Evolutionary conservation across 2,113 vertebrate species (phyloP), one percentile per base, ranked within the genome.

Genomic region (Mesocricetus auratus): DNA sequence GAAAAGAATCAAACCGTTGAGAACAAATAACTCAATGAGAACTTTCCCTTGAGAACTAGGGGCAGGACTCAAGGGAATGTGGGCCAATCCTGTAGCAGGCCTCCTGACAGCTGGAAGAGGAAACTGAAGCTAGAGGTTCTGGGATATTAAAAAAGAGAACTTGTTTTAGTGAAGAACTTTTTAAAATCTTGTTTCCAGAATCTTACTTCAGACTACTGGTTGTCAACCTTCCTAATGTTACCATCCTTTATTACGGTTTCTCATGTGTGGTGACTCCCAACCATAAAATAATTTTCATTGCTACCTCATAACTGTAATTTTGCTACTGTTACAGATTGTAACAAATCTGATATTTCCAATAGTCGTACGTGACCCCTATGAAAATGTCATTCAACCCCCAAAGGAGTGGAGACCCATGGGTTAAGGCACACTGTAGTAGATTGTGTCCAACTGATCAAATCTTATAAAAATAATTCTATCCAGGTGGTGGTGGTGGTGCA

Each of bases 181-280:
- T 69, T 88, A 64, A 69, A 68, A 56, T 75, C 87, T 94, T 58
- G 31, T 94, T 94, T 78, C 74, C 78, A 66, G 62, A 94, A 24
- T 91, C 42, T 77, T 91, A 26, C 64, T 87, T 82, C 58, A 78
- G 42, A 82, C 6, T 22, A 42, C 0, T 26, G 13, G n/a, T 29
- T 83, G 56, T 62, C n/a, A 39, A 29, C n/a, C 81, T 83, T 62
- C 81, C n/a, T 60, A 39, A 60, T 7, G 22, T 56, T 39, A 12
- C 1, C 3, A 24, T 36, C 31, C 19, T 22, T 81, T 36, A 58
- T n/a, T 58, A 81, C 50, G 58, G 78, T n/a, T 58, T 6, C 36
- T 83, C 81, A 62, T 42, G 53, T 83, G n/a, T 83, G 7, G 22
- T 42, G 56, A 31, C 24, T 22, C 56, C 58, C 56, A 83, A 62